Conservation (phyloP, 1,140 invertebrate genomes). For the Saccostrea echinata region DNA sequence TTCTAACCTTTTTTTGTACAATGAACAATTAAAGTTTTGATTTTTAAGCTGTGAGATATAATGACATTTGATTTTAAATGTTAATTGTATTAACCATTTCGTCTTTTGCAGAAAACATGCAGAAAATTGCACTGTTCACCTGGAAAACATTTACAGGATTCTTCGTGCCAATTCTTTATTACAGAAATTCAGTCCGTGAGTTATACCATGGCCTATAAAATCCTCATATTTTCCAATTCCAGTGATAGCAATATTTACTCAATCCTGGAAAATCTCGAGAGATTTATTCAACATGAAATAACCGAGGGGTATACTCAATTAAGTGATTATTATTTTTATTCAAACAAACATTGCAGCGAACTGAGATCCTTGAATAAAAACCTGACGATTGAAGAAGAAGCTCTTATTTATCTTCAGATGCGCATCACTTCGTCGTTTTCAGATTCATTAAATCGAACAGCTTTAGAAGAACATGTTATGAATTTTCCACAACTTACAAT, state of each 20-base stretch:
- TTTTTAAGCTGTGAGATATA: too few relatives aligned
- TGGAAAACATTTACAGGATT: constrained; percentile 2
- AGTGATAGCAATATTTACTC: too few relatives aligned
- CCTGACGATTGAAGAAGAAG: too few relatives aligned
- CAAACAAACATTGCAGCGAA: background rate
- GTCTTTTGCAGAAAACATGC: constrained; percentile 35
- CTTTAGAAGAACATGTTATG: background rate
- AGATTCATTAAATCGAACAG: background rate
- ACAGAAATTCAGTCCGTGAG: background rate
- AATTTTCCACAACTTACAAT: background rate
- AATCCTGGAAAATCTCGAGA: background rate
- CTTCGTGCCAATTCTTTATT: background rate
- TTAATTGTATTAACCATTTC: too few relatives aligned
- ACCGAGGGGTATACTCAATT: background rate
- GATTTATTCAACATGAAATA: background rate
- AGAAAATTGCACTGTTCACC: background rate
- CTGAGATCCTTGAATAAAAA: too few relatives aligned
- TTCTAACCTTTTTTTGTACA: too few relatives aligned
- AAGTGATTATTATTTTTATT: background rate
- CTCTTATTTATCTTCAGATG: too few relatives aligned
- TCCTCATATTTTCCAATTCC: background rate
- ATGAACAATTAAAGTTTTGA: too few relatives aligned
- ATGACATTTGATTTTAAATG: too few relatives aligned
- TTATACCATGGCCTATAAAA: constrained; percentile 1
- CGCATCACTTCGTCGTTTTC: too few relatives aligned